Evolutionary conservation across 1,140 invertebrate genomes (phyloP).

Genomic region (Drosophila sechellia): DNA sequence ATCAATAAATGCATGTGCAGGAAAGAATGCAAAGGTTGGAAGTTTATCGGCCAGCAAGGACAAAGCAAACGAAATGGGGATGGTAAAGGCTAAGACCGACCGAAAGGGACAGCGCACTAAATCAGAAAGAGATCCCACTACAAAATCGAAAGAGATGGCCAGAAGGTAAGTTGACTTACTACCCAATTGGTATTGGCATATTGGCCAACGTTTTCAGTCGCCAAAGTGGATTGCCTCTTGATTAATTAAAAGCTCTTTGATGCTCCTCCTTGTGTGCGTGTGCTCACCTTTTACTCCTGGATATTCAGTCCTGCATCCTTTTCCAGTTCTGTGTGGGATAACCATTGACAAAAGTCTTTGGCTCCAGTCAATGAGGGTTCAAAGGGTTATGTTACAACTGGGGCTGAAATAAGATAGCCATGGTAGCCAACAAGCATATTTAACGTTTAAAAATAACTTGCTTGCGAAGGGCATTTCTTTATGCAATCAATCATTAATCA

Average conservation of each 20-base stretch:
- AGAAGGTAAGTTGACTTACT: slow-evolving; percentile 34
- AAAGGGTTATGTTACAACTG: background rate
- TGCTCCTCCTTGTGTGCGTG: slow-evolving; percentile 14
- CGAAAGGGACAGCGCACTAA: background rate
- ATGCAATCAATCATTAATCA: background rate
- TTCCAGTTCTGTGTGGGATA: background rate
- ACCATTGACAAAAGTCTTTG: slow-evolving; percentile 28
- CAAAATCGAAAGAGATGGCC: background rate
- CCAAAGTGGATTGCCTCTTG: slow-evolving; percentile 73
- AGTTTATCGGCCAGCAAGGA: background rate
- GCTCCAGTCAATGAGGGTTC: slow-evolving; percentile 15
- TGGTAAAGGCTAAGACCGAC: slow-evolving; percentile 4
- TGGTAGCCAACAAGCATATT: background rate
- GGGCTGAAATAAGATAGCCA: background rate
- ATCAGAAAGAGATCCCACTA: background rate
- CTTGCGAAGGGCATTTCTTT: background rate
- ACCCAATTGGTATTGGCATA: slow-evolving; percentile 63
- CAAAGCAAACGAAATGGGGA: slow-evolving; percentile 2
- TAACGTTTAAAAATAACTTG: background rate
- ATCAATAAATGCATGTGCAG: slow-evolving; percentile 39
- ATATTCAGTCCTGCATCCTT: slow-evolving; percentile 7
- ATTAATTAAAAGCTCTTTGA: slow-evolving; percentile 76
- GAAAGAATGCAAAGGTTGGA: background rate
- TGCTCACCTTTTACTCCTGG: slow-evolving; percentile 4
- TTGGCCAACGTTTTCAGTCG: slow-evolving; percentile 65